A percentile compares a stretch with the other conserved stretches of the same genome.
Evolutionary conservation across 1,140 invertebrate genomes (phyloP).

Genomic region (Temnothorax longispinosus): DNA sequence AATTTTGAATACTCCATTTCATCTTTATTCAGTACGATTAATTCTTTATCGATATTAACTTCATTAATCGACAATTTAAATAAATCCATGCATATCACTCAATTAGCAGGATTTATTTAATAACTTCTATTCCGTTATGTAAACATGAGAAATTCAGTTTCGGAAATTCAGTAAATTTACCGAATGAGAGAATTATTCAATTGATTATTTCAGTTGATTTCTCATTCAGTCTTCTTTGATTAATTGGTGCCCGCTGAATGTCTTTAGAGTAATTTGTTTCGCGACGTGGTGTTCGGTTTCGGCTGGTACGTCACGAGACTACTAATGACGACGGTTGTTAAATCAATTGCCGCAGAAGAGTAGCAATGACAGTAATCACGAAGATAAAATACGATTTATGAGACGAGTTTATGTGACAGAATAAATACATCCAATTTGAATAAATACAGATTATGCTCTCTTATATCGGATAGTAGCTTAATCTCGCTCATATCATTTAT

Average conservation of each 20-base stretch:
- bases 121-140: conserved; percentile 12
- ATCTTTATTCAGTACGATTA: not conserved
- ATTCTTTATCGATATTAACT: conserved; percentile 7
- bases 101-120: conserved; percentile 26
- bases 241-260: conserved; percentile 52
- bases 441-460: not conserved
- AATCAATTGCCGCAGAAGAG: conserved; percentile 50
- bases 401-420: not conserved
- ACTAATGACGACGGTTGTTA: conserved; percentile 60
- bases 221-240: conserved; percentile 32
- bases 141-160: not conserved
- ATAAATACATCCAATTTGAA: conserved; percentile 1
- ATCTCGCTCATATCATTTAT: not conserved
- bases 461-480: not conserved
- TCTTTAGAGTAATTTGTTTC: conserved; percentile 53
- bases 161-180: not conserved
- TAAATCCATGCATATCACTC: not conserved
- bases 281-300: conserved; percentile 34
- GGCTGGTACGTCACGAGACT: conserved; percentile 37
- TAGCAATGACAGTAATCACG: conserved; percentile 34
- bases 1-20: conserved; percentile 38
- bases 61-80: not conserved
- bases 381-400: conserved; percentile 31
- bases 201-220: conserved; percentile 20
- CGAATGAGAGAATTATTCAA: conserved; percentile 7